Evolutionary conservation across 2,113 vertebrate genomes (phyloP), one percentile per base, ranked within the genome.

Genomic region (Ceyx melanurus): DNA sequence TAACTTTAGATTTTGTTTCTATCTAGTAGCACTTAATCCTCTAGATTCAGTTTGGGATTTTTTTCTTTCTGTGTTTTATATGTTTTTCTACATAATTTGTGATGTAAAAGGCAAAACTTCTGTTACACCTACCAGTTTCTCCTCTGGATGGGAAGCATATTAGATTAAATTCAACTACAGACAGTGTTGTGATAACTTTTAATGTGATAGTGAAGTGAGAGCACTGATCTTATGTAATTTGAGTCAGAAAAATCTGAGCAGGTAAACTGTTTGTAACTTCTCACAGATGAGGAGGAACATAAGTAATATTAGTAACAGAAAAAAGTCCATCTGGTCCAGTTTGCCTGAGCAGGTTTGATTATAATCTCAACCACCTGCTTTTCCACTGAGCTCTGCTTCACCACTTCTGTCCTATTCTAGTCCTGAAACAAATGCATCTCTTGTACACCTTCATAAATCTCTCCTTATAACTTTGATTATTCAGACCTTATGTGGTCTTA

Each of bases 291-390:
- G 86, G 81, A 82, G 56, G 83, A 96, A 93, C 77, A 81, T 92
- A 95, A 95, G 90, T 76, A 96, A 96, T 95, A 95, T 88, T 95
- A 91, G 89, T 93, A 87, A 93, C 95, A 96, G 91, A 84, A 64
- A 91, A 94, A 76, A 75, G 66, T 37, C 92, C 93, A 96, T 90
- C 92, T 95, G 95, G 92, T 82, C 74, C 88, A 89, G 70, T 73
- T 95, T 96, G 86, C 71, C 60, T 74, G 77, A 56, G 77, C 73
- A 86, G 91, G 90, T 92, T 87, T 92, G 65, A 82, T 88, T 91
- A 53, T 97, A 96, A 97, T 97, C 86, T 96, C 72, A 94, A 95
- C 89, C 95, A 97, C 94, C 95, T 97, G 96, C 90, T 89, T 92
- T 96, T 94, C 87, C 35, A 70, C 48, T 89, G 86, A 82, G 71